Percentiles rank a stretch among this genome's conserved stretches.
phyloP scores from a whole-genome alignment of 2,797 vertebrate species.

The Enteromius viviparus region DNA sequence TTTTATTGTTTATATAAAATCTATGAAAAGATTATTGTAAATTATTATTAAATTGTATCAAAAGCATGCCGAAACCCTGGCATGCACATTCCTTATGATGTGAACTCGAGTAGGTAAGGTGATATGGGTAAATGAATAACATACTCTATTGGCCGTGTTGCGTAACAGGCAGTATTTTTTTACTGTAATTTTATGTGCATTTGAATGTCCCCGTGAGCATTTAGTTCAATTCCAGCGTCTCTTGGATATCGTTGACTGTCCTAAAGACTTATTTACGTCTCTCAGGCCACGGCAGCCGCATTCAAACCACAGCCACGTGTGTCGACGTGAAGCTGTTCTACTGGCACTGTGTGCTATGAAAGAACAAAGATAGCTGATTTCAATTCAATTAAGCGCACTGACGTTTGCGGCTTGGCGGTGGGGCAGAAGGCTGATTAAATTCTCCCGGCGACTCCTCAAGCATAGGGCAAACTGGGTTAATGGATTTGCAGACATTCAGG shows the following conservation, averaged over 20 bases:
- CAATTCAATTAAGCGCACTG: constrained; percentile 59
- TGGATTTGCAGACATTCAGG: constrained; percentile 73
- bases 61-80: constrained; percentile 22
- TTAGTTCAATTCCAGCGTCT: background rate
- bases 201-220: background rate
- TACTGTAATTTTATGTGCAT: constrained; percentile 30
- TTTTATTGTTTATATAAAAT: too few species aligned
- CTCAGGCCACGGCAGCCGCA: background rate
- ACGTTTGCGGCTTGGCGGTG: constrained; percentile 29
- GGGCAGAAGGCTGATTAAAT: constrained; percentile 57
- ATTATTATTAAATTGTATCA: background rate
- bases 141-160: constrained; percentile 55
- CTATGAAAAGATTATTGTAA: too few species aligned
- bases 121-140: constrained; percentile 67
- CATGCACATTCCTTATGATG: constrained; percentile 21
- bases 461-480: constrained; percentile 68
- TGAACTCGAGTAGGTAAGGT: constrained; percentile 40
- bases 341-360: constrained; percentile 7
- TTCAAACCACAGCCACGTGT: background rate
- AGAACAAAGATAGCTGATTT: constrained; percentile 58
- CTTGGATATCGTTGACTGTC: background rate
- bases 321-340: constrained; percentile 28
- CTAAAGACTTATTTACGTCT: constrained; percentile 5
- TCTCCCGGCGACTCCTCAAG: constrained; percentile 50
- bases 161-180: constrained; percentile 47